Base-by-base conservation (phyloP, 1,140 invertebrate species). In the Zophobas morio region DNA sequence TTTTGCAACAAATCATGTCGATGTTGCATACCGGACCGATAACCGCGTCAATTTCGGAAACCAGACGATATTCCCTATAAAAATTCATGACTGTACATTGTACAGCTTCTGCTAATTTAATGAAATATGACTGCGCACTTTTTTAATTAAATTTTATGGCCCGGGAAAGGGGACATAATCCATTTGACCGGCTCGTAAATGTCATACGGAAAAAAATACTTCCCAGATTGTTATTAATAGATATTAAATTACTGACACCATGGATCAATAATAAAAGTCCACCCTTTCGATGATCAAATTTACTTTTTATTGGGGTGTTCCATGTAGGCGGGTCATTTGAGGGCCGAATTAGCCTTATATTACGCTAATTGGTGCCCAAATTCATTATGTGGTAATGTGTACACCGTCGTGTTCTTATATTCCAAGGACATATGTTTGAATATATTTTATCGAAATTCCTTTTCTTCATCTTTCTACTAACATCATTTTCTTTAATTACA, bases 141-240 rank as follows among this genome's bases (percentile, higher is more conserved):
- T 66, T 66, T 66, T 66, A 66, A 66, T 66, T 66, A 66, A 66
- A 66, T 66, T 66, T 66, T 66, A 66, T 66, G 60, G 39, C 1
- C n/a, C 33, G 3, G 60, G 60, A 39, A 42, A 40, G 60, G 39
- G 60, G 60, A 66, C 39, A 39, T 66, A 66, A 66, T 66, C 60
- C 60, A 66, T 66, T 66, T 66, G 60, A 66, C 60, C 60, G 60
- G 60, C 60, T 66, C 60, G 60, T 66, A 66, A 66, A 66, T 66
- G 60, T 66, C 60, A 66, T 66, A 66, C 60, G 40, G 32, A 42
- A 66, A 51, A 46, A 66, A 66, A 66, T 66, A 66, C 60, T 66
- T 66, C 8, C 60, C 60, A 42, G 60, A 66, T 66, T 66, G 60
- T 66, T 36, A 66, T 66, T 66, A 66, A 66, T 66, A 66, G 60